Percentiles rank a stretch among this genome's conserved stretches.
These are phyloP conservation scores for Danio albolineatus DNA, from an alignment of 2,797 vertebrate species.

Conservation along the genomic window DNA sequence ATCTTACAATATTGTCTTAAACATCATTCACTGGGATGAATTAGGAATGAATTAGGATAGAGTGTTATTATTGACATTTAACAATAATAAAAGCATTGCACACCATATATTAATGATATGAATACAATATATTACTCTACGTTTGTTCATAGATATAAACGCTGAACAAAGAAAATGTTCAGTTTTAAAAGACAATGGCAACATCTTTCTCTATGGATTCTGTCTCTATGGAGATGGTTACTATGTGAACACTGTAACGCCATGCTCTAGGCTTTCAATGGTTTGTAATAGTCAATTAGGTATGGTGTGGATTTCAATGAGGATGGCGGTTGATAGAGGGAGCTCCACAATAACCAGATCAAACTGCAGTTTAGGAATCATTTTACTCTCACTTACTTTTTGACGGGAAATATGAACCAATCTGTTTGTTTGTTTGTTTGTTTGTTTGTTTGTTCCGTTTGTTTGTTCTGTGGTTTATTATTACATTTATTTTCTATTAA, in stretches of 20 bases:
- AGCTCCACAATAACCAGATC: neutral
- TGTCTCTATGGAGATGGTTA: conserved; percentile 51
- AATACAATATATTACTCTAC: too few relatives aligned
- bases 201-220: conserved; percentile 23
- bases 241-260: conserved; percentile 57
- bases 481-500: too few relatives aligned
- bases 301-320: conserved; percentile 41
- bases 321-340: neutral
- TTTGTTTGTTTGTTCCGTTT: too few relatives aligned
- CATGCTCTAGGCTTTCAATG: conserved; percentile 53
- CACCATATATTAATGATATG: too few relatives aligned
- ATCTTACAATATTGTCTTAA: too few relatives aligned
- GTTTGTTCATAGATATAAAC: neutral
- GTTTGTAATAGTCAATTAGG: conserved; percentile 48
- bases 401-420: neutral
- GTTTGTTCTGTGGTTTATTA: too few relatives aligned
- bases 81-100: too few relatives aligned
- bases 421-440: too few relatives aligned
- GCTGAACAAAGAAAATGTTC: conserved; percentile 4
- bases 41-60: too few relatives aligned
- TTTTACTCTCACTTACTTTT: neutral
- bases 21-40: too few relatives aligned
- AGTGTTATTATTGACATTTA: too few relatives aligned
- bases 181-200: conserved; percentile 31
- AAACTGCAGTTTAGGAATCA: neutral